Conservation (phyloP, 2,113 vertebrate species). For the Cynocephalus volans region DNA sequence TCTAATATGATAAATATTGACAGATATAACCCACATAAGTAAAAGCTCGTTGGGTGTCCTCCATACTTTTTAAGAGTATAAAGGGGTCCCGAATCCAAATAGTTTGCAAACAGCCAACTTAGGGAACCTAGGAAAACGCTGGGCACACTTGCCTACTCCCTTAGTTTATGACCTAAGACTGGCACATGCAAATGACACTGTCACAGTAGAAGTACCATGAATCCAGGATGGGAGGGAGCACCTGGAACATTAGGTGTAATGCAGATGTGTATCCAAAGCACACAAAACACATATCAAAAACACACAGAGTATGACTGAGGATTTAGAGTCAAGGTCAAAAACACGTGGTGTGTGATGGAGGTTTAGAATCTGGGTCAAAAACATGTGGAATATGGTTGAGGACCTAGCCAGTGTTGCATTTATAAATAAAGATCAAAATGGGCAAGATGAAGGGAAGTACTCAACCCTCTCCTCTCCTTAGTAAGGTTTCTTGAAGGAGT, state of each 20-base stretch:
- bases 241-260: not conserved
- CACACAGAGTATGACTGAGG: not conserved
- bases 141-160: too few species aligned
- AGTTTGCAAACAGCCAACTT: not conserved
- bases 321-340: not conserved
- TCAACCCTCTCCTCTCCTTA: not conserved
- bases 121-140: not conserved
- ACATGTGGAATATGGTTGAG: not conserved
- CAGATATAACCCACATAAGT: not conserved
- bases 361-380: not conserved
- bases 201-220: not conserved
- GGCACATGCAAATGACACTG: not conserved
- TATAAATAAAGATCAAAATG: not conserved
- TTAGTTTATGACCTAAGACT: not conserved
- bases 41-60: constrained; percentile 18
- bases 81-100: not conserved
- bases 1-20: not conserved
- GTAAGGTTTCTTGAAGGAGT: not conserved
- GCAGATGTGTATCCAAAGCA: not conserved
- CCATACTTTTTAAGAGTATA: not conserved
- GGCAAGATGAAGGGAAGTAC: not conserved
- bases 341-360: not conserved
- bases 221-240: too few species aligned
- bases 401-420: not conserved
- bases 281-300: not conserved